Evolutionary conservation across 2,797 vertebrate species (phyloP).

Genomic region (Chloroceryle inda): DNA sequence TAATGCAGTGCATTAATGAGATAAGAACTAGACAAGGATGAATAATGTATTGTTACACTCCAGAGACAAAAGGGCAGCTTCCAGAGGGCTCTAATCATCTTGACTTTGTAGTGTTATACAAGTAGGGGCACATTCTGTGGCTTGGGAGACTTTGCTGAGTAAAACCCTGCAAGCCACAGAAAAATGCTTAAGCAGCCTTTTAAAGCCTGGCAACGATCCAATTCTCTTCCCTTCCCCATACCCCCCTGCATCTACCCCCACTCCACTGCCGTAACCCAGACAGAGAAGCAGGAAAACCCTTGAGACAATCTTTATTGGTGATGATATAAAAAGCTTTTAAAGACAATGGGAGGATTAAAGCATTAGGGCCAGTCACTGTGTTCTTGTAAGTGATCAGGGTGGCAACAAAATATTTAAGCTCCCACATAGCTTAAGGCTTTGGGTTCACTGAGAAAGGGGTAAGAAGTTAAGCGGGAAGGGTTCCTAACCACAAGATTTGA

Average conservation of each 20-base stretch:
- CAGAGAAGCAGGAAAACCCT: constrained; percentile 40
- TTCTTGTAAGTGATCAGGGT: constrained; percentile 29
- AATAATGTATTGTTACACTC: constrained; percentile 58
- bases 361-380: background rate
- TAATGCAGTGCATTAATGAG: constrained; percentile 2
- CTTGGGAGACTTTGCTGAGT: constrained; percentile 74
- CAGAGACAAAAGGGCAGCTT: constrained; percentile 74
- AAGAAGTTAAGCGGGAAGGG: background rate
- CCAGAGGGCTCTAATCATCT: constrained; percentile 69
- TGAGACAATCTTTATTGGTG: constrained; percentile 60
- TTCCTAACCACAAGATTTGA: background rate
- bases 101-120: constrained; percentile 76
- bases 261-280: background rate
- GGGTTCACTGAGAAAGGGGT: background rate
- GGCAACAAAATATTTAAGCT: constrained; percentile 47
- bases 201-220: constrained; percentile 68
- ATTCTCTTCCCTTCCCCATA: constrained; percentile 23
- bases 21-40: constrained; percentile 65
- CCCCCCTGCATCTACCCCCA: background rate
- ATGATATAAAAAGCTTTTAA: constrained; percentile 46
- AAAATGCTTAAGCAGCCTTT: constrained; percentile 77
- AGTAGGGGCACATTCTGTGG: constrained; percentile 74
- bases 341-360: constrained; percentile 62
- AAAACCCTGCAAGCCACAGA: constrained; percentile 71
- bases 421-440: background rate